A percentile compares a stretch with the other conserved stretches of the same genome.
phyloP scores from a whole-genome alignment of 2,888 invertebrate species.

The Julus scanicus region DNA sequence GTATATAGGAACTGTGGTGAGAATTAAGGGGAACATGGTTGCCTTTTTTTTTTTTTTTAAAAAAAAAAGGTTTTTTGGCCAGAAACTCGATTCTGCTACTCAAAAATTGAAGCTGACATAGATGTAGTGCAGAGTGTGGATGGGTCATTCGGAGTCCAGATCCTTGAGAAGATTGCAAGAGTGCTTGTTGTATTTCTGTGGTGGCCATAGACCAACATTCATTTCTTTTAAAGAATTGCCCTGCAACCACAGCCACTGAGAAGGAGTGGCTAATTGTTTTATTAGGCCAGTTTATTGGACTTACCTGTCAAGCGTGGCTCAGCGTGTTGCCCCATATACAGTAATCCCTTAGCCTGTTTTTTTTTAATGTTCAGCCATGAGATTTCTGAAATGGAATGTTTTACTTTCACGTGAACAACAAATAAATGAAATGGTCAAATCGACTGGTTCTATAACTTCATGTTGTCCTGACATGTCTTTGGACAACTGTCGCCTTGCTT shows the following conservation, averaged over 20 bases:
- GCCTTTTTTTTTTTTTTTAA: too few relatives aligned
- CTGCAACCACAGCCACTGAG: constrained; percentile 32
- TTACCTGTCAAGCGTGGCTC: constrained; percentile 5
- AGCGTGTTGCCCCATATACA: constrained; percentile 42
- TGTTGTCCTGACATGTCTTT: too few relatives aligned
- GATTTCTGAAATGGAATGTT: background rate
- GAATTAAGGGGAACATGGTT: background rate
- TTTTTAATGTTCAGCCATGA: background rate
- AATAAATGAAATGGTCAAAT: too few relatives aligned
- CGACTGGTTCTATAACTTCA: too few relatives aligned
- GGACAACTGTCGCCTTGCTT: too few relatives aligned
- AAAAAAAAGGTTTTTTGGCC: constrained; percentile 21
- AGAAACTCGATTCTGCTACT: background rate
- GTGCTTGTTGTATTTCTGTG: background rate
- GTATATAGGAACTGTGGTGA: background rate
- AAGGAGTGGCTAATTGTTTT: constrained; percentile 36
- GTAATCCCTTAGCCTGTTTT: background rate
- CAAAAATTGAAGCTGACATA: constrained; percentile 20
- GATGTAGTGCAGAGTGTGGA: background rate
- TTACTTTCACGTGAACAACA: background rate
- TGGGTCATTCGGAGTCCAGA: background rate
- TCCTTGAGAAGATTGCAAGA: background rate
- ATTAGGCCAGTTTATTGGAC: constrained; percentile 39
- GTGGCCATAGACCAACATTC: constrained; percentile 19
- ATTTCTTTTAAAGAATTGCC: constrained; percentile 36